Evolutionary conservation across 2,888 invertebrate genomes (phyloP), one percentile per base, ranked within the genome.

Genomic region (Drosophila bunnanda): DNA sequence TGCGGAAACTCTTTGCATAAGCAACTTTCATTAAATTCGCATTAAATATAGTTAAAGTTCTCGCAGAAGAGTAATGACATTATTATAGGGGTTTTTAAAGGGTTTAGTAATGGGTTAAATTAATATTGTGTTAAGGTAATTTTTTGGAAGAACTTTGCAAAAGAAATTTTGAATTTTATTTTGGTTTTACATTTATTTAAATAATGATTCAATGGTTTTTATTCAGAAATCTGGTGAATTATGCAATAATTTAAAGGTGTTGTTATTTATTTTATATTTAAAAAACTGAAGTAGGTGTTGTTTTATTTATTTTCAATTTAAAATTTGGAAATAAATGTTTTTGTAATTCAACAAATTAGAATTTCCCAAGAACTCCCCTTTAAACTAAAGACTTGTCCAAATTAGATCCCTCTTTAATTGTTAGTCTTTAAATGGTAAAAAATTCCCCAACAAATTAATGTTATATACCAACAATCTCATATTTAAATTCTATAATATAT

Each of bases 401-500:
- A 15, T 15, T 12, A 3, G 4, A 6, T 48, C 12, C 9, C 9
- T 12, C n/a, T 10, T 54, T n/a, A 10, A 17, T 41, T 1, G 2
- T 10, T 0, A 4, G 3, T 1, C 22, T 41, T 39, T 62, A 32
- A 25, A 38, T 25, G n/a, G 2, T 9, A 2, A 4, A 20, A 8
- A 30, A 28, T 7, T 20, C 2, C 1, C 2, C 1, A 2, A n/a
- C 9, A 30, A 20, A 20, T 36, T 30, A 17, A 30, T 30, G 34
- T 12, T 38, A 36, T 52, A 25, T 12, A 38, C n/a, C 8, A 12
- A n/a, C 4, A 36, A 61, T 41, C 1, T 30, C 28, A 28, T 13
- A 43, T 20, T 10, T 41, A 22, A 13, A 43, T 9, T 34, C 50
- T 15, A 52, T 39, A 39, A 39, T 20, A 46, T 54, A 28, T 48